These are phyloP conservation scores for Acestrorhynchus altus DNA, from an alignment of 2,797 vertebrate genomes.

Conservation along the genomic window DNA sequence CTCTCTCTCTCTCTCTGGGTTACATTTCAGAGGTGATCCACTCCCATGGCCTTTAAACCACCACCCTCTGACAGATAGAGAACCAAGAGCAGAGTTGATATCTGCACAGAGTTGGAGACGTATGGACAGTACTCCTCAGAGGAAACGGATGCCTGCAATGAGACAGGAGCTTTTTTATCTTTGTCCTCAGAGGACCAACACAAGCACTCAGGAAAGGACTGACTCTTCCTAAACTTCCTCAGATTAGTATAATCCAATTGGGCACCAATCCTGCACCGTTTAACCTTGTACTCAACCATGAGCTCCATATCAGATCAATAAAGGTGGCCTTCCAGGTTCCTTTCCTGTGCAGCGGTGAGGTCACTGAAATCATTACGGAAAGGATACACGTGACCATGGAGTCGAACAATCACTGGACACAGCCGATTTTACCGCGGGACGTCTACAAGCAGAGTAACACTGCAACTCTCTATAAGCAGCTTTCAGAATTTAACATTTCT, in stretches of 20 bases:
- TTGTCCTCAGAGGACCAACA: slow-evolving; percentile 19
- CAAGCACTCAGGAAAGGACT: slow-evolving; percentile 10
- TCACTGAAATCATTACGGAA: not conserved
- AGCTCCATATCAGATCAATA: slow-evolving; percentile 35
- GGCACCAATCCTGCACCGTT: not conserved
- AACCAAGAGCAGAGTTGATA: slow-evolving; percentile 12
- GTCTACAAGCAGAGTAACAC: no score
- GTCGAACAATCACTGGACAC: no score
- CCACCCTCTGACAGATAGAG: slow-evolving; percentile 17
- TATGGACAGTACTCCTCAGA: slow-evolving; percentile 2
- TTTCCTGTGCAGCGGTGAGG: not conserved
- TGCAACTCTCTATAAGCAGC: no score
- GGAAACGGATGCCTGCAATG: slow-evolving; percentile 19
- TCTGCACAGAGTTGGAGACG: not conserved
- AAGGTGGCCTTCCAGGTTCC: slow-evolving; percentile 2
- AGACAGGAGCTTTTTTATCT: slow-evolving; percentile 12
- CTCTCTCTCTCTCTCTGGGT: no score
- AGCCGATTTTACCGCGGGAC: no score
- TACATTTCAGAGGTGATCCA: slow-evolving; percentile 10
- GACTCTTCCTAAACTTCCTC: not conserved
- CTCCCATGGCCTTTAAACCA: slow-evolving; percentile 25
- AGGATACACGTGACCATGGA: no score
- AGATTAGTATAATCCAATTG: slow-evolving; percentile 21
- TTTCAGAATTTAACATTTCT: no score
- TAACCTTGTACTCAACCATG: slow-evolving; percentile 23